A percentile compares a stretch with the other conserved stretches of the same genome.
Conservation (phyloP, 2,113 vertebrate species). For the Phalacrocorax brasilianus region DNA sequence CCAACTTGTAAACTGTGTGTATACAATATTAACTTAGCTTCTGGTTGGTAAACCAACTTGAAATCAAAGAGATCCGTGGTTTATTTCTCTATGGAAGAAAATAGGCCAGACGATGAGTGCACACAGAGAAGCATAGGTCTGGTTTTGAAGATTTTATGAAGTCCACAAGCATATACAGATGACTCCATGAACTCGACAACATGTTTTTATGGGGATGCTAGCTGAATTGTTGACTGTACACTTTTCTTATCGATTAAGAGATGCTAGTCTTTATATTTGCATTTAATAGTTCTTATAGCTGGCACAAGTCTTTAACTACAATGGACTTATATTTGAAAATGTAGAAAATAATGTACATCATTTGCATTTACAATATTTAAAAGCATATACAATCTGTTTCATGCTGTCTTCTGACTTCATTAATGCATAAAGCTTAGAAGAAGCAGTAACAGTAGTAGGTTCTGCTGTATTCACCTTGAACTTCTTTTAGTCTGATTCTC, state of each 20-base stretch:
- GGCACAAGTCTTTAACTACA: not conserved
- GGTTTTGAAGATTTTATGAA: not conserved
- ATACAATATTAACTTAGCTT: not conserved
- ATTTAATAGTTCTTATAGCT: not conserved
- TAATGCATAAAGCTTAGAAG: not conserved
- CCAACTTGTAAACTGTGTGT: not conserved
- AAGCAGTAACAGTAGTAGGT: not conserved
- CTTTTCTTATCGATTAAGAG: not conserved
- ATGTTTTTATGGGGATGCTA: not conserved
- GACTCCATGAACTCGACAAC: not conserved
- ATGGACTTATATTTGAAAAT: not conserved
- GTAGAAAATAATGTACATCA: not conserved
- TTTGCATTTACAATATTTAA: not conserved
- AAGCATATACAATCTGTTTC: not conserved
- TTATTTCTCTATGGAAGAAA: not conserved
- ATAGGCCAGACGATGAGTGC: not conserved
- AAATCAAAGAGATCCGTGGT: not conserved
- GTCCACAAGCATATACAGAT: not conserved
- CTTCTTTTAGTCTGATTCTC: not conserved
- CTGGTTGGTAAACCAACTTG: not conserved
- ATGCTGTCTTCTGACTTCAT: not conserved
- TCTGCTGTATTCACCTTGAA: not conserved
- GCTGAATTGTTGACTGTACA: not conserved
- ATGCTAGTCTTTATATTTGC: not conserved
- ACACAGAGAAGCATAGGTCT: not conserved